Base-by-base conservation (phyloP, 2,113 vertebrate genomes). In the Hippotragus niger region DNA sequence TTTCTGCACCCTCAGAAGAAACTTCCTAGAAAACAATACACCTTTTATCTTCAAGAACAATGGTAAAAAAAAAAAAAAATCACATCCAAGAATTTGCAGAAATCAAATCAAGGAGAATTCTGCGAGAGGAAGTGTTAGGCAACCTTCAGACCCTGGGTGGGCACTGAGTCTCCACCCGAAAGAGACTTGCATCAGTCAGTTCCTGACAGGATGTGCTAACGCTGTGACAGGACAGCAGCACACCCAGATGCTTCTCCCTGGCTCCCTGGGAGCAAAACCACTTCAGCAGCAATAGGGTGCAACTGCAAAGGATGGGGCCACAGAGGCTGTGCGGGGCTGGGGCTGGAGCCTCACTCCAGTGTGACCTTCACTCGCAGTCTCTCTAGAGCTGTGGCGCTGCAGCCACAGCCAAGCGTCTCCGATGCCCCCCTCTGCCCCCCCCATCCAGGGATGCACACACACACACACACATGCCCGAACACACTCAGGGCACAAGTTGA, bases 11-110 rank as follows among this genome's bases (percentile, higher is more conserved):
- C 62, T 97, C 40, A 90, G 83, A 95, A 96, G 64, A 97, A 98
- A 98, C 97, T 98, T 98, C 97, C 95, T 98, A 96, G 97, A 98
- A 98, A 98, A 98, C 95, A 98, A 98, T 87, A 57, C 5, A 87
- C 89, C 91, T 98, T 97, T 97, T 76, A 97, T 97, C 95, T 98
- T 97, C 47, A 97, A 97, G 91, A 96, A 91, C 31, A 88, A 60
- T 64, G 95, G 84, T 47, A 53, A 82, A 85, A 76, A 62, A 84
- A 78, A 88, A 74, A 60, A 43, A 43, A 76, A 96, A 93, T 82
- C 76, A 93, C n/a, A 93, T 92, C 93, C 78, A 93, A 94, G 91
- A 97, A 60, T 97, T 88, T 91, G 43, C 82, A 98, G 88, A 95
- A 95, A 94, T 97, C 78, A 97, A 95, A 97, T 91, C 57, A 58